These are phyloP conservation scores for Stegana nigrithorax DNA, from an alignment of 2,888 invertebrate species.

Conservation along the genomic window DNA sequence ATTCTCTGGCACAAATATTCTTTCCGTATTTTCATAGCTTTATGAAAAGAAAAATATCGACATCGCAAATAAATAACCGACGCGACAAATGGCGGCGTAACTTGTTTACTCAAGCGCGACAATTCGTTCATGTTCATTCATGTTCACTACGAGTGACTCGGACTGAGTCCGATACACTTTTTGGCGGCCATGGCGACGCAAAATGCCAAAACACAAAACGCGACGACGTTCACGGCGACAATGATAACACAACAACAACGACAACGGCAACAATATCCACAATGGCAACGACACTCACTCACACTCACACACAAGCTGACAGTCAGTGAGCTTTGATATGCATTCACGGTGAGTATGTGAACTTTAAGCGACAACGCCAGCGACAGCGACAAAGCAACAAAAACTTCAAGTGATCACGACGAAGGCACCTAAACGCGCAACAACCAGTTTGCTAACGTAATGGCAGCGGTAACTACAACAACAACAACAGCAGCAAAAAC, in stretches of 20 bases:
- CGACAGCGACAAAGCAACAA: too few species aligned
- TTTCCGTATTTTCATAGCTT: too few species aligned
- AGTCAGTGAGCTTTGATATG: too few species aligned
- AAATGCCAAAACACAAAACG: constrained; percentile 49
- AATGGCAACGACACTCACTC: constrained; percentile 27
- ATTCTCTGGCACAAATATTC: constrained; percentile 34
- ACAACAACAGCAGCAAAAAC: constrained; percentile 14
- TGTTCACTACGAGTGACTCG: not conserved
- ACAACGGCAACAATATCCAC: constrained; percentile 14
- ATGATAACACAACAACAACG: constrained; percentile 22
- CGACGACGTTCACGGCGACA: constrained; percentile 29
- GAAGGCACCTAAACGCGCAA: too few species aligned
- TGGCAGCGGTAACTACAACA: too few species aligned
- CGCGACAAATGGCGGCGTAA: constrained; percentile 43
- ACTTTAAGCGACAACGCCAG: too few species aligned
- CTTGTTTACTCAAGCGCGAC: constrained; percentile 66
- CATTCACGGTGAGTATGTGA: too few species aligned
- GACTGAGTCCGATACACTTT: constrained; percentile 36
- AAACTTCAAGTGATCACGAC: too few species aligned
- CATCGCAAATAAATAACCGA: constrained; percentile 36
- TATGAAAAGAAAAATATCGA: constrained; percentile 43
- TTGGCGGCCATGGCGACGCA: constrained; percentile 41
- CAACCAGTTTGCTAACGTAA: too few species aligned
- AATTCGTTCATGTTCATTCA: constrained; percentile 50
- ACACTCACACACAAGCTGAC: constrained; percentile 31